Base-by-base conservation (phyloP, 2,797 vertebrate species). In the Petrocephalus sullivani region DNA sequence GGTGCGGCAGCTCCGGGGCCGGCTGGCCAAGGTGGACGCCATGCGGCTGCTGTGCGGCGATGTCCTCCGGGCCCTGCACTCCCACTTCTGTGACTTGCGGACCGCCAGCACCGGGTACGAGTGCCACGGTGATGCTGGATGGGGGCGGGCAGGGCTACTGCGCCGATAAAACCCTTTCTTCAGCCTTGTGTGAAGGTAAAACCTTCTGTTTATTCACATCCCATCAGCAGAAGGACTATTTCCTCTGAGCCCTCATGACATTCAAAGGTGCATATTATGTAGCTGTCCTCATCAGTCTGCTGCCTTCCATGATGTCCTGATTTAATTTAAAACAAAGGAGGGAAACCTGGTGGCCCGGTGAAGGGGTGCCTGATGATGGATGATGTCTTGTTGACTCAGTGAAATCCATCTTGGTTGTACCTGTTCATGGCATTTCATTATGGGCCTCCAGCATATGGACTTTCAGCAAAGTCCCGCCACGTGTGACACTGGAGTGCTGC, bases 41-140 rank as follows among this genome's bases (percentile, higher is more conserved):
- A 96, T 96, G 89, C 95, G 94, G 92, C 92, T 97, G 87, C 94
- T 96, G 90, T 96, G 96, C 92, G 94, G 87, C 46, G 95, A 96
- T 89, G 93, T 95, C 21, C 96, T 96, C 87, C 94, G 95, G 90
- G 91, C 94, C 92, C 90, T 97, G 81, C 93, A 96, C 90, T 90
- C 93, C 0, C 96, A 97, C 89, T 96, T 97, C 93, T 96, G 95
- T 93, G 95, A 96, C 91, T 95, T 97, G 92, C 96, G 96, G 93
- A 95, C 95, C 71, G 96, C 96, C 51, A 95, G 93, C 5, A 88
- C 94, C 92, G 96, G 96, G 96, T 97, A 95, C 2, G 67, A 21
- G n/a, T 9, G 1, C 41, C 46, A 14, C 21, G 14, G 83, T 46
- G 10, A n/a, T 0, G 54, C n/a, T 4, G 41, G 41, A 2, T 46